Conservation (phyloP, 2,888 invertebrate species). For the Achlya flavicornis region DNA sequence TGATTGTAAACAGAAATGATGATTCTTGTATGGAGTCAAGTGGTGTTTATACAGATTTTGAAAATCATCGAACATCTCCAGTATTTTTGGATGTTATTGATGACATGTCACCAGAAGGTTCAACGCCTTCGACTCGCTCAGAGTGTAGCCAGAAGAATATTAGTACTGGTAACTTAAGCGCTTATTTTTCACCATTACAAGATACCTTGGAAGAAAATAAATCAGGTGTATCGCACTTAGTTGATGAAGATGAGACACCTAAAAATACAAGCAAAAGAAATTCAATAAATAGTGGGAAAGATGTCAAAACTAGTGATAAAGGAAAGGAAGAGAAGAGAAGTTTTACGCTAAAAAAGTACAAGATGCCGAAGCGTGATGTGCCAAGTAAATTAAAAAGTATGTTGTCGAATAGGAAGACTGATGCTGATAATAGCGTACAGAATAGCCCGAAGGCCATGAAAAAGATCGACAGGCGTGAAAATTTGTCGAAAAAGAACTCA, state of each 20-base stretch:
- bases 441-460: slow-evolving; percentile 84
- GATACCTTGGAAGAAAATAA: slow-evolving; percentile 56
- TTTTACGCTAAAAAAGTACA: slow-evolving; percentile 87
- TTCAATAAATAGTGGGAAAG: slow-evolving; percentile 74
- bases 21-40: slow-evolving; percentile 95
- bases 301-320: slow-evolving; percentile 65
- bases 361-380: slow-evolving; percentile 91
- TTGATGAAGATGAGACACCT: slow-evolving; percentile 64
- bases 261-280: slow-evolving; percentile 75
- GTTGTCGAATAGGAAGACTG: slow-evolving; percentile 84
- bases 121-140: slow-evolving; percentile 82
- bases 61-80: slow-evolving; percentile 84
- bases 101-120: slow-evolving; percentile 87
- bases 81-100: slow-evolving; percentile 85
- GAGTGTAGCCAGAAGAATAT: slow-evolving; percentile 79
- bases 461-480: slow-evolving; percentile 89
- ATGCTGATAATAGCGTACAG: slow-evolving; percentile 81
- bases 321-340: slow-evolving; percentile 81
- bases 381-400: slow-evolving; percentile 90
- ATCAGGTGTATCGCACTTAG: slow-evolving; percentile 45
- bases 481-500: slow-evolving; percentile 68
- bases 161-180: slow-evolving; percentile 59
- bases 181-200: slow-evolving; percentile 60
- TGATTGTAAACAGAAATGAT: slow-evolving; percentile 85
- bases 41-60: slow-evolving; percentile 94